Conservation (phyloP, 2,888 invertebrate genomes). For the Andricus quercusramuli region DNA sequence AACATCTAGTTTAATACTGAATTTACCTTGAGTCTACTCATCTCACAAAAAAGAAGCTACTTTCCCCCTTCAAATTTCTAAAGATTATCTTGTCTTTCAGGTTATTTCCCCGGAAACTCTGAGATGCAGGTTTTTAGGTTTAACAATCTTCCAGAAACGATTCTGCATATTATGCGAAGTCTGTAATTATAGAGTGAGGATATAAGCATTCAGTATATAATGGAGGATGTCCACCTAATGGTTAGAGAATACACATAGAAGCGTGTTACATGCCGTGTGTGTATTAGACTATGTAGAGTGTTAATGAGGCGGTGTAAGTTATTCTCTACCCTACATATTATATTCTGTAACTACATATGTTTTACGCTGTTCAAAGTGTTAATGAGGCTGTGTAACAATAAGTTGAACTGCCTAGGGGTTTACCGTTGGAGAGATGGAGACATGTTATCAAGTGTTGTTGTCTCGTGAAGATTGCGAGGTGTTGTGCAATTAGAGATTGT, state of each 20-base stretch:
- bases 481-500: no score
- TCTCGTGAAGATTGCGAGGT: background rate
- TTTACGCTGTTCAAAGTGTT: slow-evolving; percentile 25
- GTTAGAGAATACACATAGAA: no score
- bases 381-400: slow-evolving; percentile 30
- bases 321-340: slow-evolving; percentile 7
- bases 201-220: slow-evolving; percentile 17
- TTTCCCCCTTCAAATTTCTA: slow-evolving; percentile 20
- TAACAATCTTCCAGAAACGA: background rate
- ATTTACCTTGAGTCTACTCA: background rate
- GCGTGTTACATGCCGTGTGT: background rate
- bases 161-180: slow-evolving; percentile 3
- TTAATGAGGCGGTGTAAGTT: slow-evolving; percentile 8
- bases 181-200: background rate
- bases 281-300: background rate
- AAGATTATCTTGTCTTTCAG: slow-evolving; percentile 21
- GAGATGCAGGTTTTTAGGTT: background rate
- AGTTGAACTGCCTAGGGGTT: slow-evolving; percentile 1
- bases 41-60: background rate
- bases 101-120: slow-evolving; percentile 19
- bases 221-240: slow-evolving; percentile 21
- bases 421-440: background rate
- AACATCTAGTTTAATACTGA: background rate
- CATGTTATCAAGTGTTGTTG: background rate
- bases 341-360: slow-evolving; percentile 33